Percentiles rank a stretch among this genome's conserved stretches.
phyloP scores from a whole-genome alignment of 2,888 invertebrate species.

The Ernsta delagoae region DNA sequence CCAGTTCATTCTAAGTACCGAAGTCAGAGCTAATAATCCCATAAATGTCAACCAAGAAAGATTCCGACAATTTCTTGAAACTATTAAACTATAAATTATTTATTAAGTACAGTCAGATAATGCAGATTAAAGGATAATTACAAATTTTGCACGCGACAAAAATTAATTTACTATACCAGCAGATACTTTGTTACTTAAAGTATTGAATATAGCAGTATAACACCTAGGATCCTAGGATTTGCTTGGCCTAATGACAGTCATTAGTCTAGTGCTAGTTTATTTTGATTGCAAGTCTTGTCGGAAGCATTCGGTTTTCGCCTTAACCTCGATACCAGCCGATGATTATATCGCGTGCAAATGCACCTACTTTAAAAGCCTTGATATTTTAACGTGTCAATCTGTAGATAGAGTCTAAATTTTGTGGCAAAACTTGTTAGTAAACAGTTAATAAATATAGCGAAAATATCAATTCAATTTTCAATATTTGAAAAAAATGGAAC shows the following conservation, averaged over 20 bases:
- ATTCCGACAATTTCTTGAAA: no score
- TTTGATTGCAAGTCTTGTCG: slow-evolving; percentile 48
- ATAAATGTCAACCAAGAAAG: no score
- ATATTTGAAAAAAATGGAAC: background rate
- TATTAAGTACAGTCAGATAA: no score
- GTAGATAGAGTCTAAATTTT: background rate
- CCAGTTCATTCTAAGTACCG: no score
- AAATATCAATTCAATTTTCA: no score
- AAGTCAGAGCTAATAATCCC: no score
- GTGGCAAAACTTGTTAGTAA: slow-evolving; percentile 1
- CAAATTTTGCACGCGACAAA: no score
- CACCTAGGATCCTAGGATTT: background rate
- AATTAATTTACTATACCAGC: no score
- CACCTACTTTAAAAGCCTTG: slow-evolving; percentile 53
- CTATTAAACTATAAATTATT: no score
- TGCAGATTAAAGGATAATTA: no score
- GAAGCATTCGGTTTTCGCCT: slow-evolving; percentile 64
- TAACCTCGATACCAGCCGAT: slow-evolving; percentile 63
- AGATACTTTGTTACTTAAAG: no score
- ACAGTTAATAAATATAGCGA: background rate
- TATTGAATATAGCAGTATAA: no score
- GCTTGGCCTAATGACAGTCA: slow-evolving; percentile 8
- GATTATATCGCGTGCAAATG: slow-evolving; percentile 60
- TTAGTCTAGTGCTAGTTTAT: slow-evolving; percentile 23
- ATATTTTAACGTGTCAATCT: slow-evolving; percentile 42